Base-by-base conservation (phyloP, 2,797 vertebrate species). In the Anniella stebbinsi region DNA sequence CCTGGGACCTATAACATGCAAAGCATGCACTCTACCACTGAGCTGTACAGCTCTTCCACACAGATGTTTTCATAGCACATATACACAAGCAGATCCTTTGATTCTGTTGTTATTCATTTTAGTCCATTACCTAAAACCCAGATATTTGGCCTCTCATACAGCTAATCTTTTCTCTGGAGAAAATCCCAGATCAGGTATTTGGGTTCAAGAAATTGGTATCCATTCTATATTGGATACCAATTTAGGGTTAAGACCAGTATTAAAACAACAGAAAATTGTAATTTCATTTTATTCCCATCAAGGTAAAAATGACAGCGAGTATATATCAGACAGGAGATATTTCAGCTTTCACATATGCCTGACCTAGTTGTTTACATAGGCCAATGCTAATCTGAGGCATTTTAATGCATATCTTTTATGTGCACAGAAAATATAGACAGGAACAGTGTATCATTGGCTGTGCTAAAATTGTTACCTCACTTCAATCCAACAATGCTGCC, bases 91-190 rank as follows among this genome's bases (percentile, higher is more conserved):
- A 48, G 5, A 36, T 25, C 9, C 48, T 66, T 51, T n/a, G 33
- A 51, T 51, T 87, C 76, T 87, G 41, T 67, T 80, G 80, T 80
- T 80, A 66, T 87, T 69, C 30, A 87, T 69, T 87, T 87, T 67
- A 66, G 78, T 87, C 30, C 86, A 28, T 33, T 66, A 18, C 33
- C 25, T 45, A 78, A 60, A 87, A 77, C 67, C 17, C 18, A 80
- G 5, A 87, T 69, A 1, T 84, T 12, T 70, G 13, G 36, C 63
- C 63, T 78, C 30, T 87, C 76, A 80, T 36, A 28, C 25, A 36
- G n/a, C 41, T 36, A 80, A 78, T 87, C n/a, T 87, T 78, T 85
- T 87, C 60, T 80, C 18, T 67, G 38, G 60, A 80, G 41, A 77
- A 87, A 80, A 36, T 11, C 41, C 41, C 23, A 51, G n/a, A n/a